Base-by-base conservation (phyloP, 1,140 invertebrate species). In the Atopsyche davidsoni region DNA sequence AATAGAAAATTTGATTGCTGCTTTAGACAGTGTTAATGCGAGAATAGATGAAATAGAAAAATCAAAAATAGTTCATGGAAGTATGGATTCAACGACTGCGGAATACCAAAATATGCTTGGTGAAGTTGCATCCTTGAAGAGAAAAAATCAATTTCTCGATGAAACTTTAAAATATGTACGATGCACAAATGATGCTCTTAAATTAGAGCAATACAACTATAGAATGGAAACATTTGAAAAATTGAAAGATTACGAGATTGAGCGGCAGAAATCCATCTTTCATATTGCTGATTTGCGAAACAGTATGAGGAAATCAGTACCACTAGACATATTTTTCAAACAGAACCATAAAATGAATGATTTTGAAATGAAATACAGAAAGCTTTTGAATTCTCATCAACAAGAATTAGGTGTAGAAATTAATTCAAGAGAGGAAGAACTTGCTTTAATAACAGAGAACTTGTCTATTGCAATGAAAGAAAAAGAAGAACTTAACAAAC, bases 101-200 rank as follows among this genome's bases (percentile, higher is more conserved):
- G 38, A 49, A 19, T 13, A 39, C 7, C 24, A 13, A 36, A 36
- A 36, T 36, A 36, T 36, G 7, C 13, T 54, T 3, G 17, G 28
- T 13, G 54, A 56, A 19, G 43, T 43, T 18, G 19, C 22, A 10
- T 46, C 25, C 38, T 49, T 58, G 4, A 49, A 58, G 40, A 51
- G 65, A 58, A 70, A 68, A 61, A 66, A 62, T 51, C 50, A 43
- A 47, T 72, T 68, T 57, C 56, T 72, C 38, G 65, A 70, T 59
- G 66, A 71, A 41, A 60, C 58, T 6, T 70, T 71, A 18, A 69
- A 64, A 58, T 57, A 67, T 46, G 62, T 65, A 21, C 62, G 68
- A 61, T 68, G 62, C 1, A 46, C 63, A 21, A 66, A 67, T 51
- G 68, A 71, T 62, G 68, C 67, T 55, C 46, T 72, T 16, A 68